Base-by-base conservation (phyloP, 2,797 vertebrate species). In the Cheirogaleus major region DNA sequence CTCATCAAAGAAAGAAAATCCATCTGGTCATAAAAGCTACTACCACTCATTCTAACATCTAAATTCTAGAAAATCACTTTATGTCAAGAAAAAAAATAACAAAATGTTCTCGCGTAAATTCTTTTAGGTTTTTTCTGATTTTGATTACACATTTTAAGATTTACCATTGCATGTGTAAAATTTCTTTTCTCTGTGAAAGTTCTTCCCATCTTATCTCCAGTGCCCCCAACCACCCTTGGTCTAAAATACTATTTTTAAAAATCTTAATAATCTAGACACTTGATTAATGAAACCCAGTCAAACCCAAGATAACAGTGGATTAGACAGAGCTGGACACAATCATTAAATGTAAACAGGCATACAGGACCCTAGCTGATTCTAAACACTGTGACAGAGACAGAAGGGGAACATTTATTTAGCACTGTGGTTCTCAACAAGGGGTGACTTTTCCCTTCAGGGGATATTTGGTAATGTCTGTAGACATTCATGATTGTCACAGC, bases 261-360 rank as follows among this genome's bases (percentile, higher is more conserved):
- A 82, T 90, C 48, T 73, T 1, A 57, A 78, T 1, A 52, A 65
- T 70, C 70, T 38, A 32, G 22, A 63, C 22, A 80, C 15, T 83
- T 70, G 63, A 83, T 82, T 84, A 89, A 94, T 82, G 65, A 88
- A 96, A 93, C 86, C 4, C 67, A 79, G 55, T 79, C 61, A 94
- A 93, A 76, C 22, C 11, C 50, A 25, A 48, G 52, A 75, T 63
- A 61, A 84, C 14, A 92, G 55, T n/a, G 10, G 22, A 79, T 4
- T 86, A 11, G 15, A 48, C 45, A 75, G 30, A 93, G 45, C 57
- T 94, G 57, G 82, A 93, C 5, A 7, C 69, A 75, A 41, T 94
- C 30, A 67, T 82, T 73, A 90, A 94, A 91, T 76, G 27, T 63
- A 79, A 87, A 89, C 2, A 89, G 59, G 25, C 41, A 63, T 63